phyloP scores from a whole-genome alignment of 35 echinoderm and acorn worm genomes.

The Eucidaris tribuloides region DNA sequence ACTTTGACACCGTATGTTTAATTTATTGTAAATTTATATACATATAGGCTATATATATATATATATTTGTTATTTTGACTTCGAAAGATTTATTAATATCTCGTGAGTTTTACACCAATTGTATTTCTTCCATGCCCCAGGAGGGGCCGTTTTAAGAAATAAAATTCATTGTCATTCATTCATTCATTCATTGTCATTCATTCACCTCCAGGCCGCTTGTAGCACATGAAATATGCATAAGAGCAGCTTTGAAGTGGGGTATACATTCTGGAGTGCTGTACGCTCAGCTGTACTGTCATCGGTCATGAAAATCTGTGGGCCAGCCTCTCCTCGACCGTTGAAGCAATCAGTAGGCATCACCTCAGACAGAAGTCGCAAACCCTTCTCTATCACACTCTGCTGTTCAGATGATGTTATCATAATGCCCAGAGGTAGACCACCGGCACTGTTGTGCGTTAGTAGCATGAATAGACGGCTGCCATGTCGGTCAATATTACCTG shows the following conservation, averaged over 20 bases:
- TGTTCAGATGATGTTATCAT: slow-evolving; percentile 38
- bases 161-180: too few species aligned
- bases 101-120: too few species aligned
- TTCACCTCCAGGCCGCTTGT: slow-evolving; percentile 25
- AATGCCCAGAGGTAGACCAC: slow-evolving; percentile 47
- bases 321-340: slow-evolving; percentile 1
- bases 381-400: background rate
- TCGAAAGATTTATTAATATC: too few species aligned
- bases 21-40: too few species aligned
- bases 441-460: slow-evolving; percentile 39
- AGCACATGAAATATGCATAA: slow-evolving; percentile 41
- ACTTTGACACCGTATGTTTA: too few species aligned
- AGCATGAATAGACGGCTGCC: slow-evolving; percentile 24
- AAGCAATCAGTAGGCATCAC: slow-evolving; percentile 21
- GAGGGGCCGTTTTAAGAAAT: too few species aligned
- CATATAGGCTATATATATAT: too few species aligned
- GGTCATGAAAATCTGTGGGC: slow-evolving; percentile 36
- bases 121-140: too few species aligned
- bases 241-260: slow-evolving; percentile 14
- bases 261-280: slow-evolving; percentile 6
- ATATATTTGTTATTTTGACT: too few species aligned
- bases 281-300: slow-evolving; percentile 42
- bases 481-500: slow-evolving; percentile 48
- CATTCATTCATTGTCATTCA: too few species aligned
- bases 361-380: slow-evolving; percentile 6